A percentile compares a stretch with the other conserved stretches of the same genome.
Evolutionary conservation across 2,797 vertebrate species (phyloP).

Genomic region (Sebastolobus alascanus): DNA sequence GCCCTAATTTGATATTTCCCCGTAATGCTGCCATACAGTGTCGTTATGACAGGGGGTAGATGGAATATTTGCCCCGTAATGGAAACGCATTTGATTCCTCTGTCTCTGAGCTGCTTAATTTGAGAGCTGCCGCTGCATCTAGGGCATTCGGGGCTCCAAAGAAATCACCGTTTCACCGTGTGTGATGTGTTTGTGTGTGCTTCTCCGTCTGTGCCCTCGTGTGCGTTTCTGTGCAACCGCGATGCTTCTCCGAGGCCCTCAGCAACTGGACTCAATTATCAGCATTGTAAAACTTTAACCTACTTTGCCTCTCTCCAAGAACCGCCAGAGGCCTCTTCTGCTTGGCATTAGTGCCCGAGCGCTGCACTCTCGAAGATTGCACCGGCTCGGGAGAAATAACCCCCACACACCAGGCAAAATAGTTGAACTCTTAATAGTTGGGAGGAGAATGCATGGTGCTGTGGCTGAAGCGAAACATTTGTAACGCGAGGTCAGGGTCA

Average conservation of each 20-base stretch:
- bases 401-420: constrained; percentile 8
- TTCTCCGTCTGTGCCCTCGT: constrained; percentile 43
- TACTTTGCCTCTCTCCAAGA: constrained; percentile 63
- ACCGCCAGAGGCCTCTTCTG: constrained; percentile 54
- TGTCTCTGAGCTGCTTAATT: constrained; percentile 77
- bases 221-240: constrained; percentile 48
- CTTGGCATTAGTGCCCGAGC: constrained; percentile 25
- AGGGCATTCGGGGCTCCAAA: constrained; percentile 50
- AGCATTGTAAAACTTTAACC: constrained; percentile 65
- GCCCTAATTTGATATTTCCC: constrained; percentile 86
- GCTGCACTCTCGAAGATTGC: constrained; percentile 12
- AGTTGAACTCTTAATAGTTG: constrained; percentile 19
- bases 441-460: constrained; percentile 14
- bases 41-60: constrained; percentile 75
- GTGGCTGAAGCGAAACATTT: constrained; percentile 23
- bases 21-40: constrained; percentile 80
- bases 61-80: constrained; percentile 78
- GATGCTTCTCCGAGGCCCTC: constrained; percentile 52
- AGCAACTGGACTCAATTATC: constrained; percentile 70
- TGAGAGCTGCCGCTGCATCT: constrained; percentile 54
- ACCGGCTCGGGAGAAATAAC: constrained; percentile 16
- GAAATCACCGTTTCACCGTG: constrained; percentile 45
- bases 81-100: constrained; percentile 81
- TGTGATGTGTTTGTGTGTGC: constrained; percentile 25
- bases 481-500: constrained; percentile 45